These are phyloP conservation scores for Propithecus deckenii DNA, from an alignment of 2,797 vertebrate genomes.

Conservation along the genomic window DNA sequence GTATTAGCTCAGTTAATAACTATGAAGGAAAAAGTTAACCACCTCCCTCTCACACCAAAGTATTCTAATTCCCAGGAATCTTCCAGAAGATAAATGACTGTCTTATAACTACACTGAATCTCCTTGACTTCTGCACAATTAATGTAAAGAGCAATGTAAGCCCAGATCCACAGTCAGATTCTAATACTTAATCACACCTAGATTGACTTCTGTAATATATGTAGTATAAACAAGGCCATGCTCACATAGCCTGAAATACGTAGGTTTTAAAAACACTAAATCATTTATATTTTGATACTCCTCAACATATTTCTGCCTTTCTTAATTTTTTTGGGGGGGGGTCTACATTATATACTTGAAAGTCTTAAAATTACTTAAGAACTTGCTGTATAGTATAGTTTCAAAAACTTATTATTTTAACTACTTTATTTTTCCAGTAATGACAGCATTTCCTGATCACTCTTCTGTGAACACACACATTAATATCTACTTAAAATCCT, in stretches of 20 bases:
- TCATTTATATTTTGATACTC: background rate
- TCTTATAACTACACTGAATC: background rate
- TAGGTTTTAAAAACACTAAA: background rate
- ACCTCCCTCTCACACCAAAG: background rate
- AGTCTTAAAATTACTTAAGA: slow-evolving; percentile 17
- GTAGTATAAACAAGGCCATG: background rate
- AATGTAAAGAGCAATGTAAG: background rate
- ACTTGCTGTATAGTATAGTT: background rate
- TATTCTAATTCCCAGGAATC: background rate
- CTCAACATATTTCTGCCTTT: background rate
- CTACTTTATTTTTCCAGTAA: background rate
- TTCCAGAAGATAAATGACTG: background rate
- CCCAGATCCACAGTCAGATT: background rate
- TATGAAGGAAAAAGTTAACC: background rate
- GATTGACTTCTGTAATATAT: background rate
- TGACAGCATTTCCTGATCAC: background rate
- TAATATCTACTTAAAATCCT: slow-evolving; percentile 47
- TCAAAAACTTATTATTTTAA: slow-evolving; percentile 32
- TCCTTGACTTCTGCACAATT: background rate
- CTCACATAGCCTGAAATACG: background rate
- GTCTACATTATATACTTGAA: background rate
- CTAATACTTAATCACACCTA: background rate
- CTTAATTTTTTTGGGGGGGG: background rate
- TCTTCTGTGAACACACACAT: slow-evolving; percentile 27
- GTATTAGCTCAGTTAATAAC: background rate